phyloP scores from a whole-genome alignment of 2,888 invertebrate species.

The Leptopterna dolabrata region DNA sequence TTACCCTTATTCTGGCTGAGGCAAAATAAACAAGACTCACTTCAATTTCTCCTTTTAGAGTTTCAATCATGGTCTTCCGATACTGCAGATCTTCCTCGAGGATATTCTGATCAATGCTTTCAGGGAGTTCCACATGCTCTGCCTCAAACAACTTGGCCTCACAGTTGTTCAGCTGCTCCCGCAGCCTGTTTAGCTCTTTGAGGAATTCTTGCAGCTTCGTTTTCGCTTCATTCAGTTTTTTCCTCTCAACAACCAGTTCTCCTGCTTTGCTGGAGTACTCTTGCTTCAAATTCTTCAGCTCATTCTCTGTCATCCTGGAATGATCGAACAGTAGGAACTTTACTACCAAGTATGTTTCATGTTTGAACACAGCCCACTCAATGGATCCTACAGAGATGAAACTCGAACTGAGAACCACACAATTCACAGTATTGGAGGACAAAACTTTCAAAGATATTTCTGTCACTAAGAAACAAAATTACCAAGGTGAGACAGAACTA shows the following conservation, averaged over 20 bases:
- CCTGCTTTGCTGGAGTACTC: background rate
- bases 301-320: slow-evolving; percentile 34
- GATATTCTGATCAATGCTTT: slow-evolving; percentile 40
- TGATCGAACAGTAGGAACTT: background rate
- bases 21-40: background rate
- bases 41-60: background rate
- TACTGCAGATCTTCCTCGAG: slow-evolving; percentile 55
- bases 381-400: no score
- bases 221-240: background rate
- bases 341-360: no score
- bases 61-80: background rate
- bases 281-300: slow-evolving; percentile 39
- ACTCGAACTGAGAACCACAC: no score
- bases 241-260: background rate
- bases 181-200: slow-evolving; percentile 30
- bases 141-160: slow-evolving; percentile 35
- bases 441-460: no score
- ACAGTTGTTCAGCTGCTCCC: background rate
- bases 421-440: no score
- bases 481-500: slow-evolving; percentile 5
- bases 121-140: slow-evolving; percentile 50
- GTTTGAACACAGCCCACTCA: no score
- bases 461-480: background rate
- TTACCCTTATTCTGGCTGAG: no score
- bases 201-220: background rate